Conservation (phyloP, 2,797 vertebrate species). For the Babyrousa celebensis region DNA sequence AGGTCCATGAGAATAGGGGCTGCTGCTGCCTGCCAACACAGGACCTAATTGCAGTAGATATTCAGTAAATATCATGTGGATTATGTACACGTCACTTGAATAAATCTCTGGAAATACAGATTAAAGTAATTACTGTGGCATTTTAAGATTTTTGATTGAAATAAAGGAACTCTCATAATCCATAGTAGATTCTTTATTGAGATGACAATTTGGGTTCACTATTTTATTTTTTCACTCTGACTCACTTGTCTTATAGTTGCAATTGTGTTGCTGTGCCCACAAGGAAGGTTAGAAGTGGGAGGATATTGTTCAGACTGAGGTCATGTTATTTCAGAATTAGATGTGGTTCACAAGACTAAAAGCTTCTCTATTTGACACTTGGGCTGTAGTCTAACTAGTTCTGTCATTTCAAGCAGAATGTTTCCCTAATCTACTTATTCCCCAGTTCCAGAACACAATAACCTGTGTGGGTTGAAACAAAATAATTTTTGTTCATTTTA, state of each 20-base stretch:
- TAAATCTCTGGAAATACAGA: not conserved
- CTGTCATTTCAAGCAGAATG: conserved; percentile 72
- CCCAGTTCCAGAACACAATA: conserved; percentile 74
- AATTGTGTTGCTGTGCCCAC: not conserved
- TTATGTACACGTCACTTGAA: not conserved
- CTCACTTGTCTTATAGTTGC: not conserved
- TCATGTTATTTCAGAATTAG: conserved; percentile 86
- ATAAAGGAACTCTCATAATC: not conserved
- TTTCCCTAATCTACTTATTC: conserved; percentile 81
- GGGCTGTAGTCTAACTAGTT: conserved; percentile 38
- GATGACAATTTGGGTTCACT: not conserved
- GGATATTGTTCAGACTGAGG: conserved; percentile 73
- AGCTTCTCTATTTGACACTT: conserved; percentile 82
- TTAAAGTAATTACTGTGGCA: not conserved
- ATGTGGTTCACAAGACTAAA: conserved; percentile 88
- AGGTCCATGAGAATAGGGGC: not conserved
- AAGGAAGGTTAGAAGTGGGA: conserved; percentile 41
- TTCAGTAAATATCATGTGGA: not conserved
- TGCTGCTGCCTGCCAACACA: not conserved
- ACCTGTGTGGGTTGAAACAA: conserved; percentile 79
- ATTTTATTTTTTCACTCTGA: conserved; percentile 4
- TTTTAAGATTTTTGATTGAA: not conserved
- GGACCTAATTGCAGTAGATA: not conserved
- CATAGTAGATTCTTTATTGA: not conserved
- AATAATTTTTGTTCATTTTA: conserved; percentile 77